These are phyloP conservation scores for Phengaris arion DNA, from an alignment of 2,888 invertebrate genomes.

Conservation along the genomic window DNA sequence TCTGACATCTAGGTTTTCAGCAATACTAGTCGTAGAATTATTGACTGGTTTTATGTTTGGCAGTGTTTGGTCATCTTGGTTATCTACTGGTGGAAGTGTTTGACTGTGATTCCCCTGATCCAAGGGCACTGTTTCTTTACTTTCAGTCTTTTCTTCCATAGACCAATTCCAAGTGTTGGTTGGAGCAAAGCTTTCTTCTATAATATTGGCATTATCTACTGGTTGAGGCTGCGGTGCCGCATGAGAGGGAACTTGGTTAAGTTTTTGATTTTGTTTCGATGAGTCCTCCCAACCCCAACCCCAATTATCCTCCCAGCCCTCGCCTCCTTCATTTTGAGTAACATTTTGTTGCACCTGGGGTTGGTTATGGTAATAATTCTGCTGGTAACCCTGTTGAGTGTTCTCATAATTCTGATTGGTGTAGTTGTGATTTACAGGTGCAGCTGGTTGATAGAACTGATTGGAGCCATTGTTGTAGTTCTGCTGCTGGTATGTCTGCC, in stretches of 20 bases:
- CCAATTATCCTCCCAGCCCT: constrained; percentile 75
- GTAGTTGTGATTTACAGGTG: constrained; percentile 62
- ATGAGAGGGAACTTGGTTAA: constrained; percentile 43
- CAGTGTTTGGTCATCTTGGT: constrained; percentile 43
- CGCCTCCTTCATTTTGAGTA: constrained; percentile 50
- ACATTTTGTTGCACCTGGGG: constrained; percentile 50
- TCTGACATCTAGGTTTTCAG: constrained; percentile 53
- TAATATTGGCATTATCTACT: constrained; percentile 68
- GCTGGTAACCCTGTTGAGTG: constrained; percentile 54
- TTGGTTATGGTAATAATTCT: constrained; percentile 59
- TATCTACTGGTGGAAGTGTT: constrained; percentile 42
- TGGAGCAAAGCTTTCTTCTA: constrained; percentile 80
- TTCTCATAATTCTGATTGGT: constrained; percentile 51
- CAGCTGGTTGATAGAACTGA: constrained; percentile 56
- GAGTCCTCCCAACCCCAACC: constrained; percentile 82
- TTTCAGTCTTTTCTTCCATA: constrained; percentile 69
- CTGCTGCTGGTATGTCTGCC: constrained; percentile 59
- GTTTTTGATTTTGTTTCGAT: constrained; percentile 61
- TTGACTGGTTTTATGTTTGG: constrained; percentile 43
- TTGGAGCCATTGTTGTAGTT: constrained; percentile 59
- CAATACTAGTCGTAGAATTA: constrained; percentile 42
- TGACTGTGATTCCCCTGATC: constrained; percentile 43
- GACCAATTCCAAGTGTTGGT: constrained; percentile 82
- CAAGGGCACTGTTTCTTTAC: constrained; percentile 40
- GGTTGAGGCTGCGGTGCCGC: constrained; percentile 41